Evolutionary conservation across 2,888 invertebrate genomes (phyloP).

Genomic region (Drosophila picticornis): DNA sequence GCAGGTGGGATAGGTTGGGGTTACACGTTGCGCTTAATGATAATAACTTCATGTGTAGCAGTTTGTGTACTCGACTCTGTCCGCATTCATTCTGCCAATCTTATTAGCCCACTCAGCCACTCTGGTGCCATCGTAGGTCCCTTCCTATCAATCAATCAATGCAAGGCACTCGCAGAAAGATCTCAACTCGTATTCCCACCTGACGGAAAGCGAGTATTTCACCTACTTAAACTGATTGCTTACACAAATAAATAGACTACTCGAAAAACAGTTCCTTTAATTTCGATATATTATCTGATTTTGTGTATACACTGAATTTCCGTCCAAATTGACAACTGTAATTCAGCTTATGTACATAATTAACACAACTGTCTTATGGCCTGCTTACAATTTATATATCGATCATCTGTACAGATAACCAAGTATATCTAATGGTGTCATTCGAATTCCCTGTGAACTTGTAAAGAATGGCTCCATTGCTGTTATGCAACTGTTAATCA

Average conservation of each 20-base stretch:
- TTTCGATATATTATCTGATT: background rate
- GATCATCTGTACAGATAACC: background rate
- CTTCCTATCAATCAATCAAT: constrained; percentile 27
- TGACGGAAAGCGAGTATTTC: background rate
- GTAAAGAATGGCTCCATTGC: background rate
- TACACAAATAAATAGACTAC: background rate
- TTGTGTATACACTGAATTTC: background rate
- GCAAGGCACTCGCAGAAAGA: background rate
- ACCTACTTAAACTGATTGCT: constrained; percentile 14
- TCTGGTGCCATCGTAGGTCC: background rate
- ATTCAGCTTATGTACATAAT: too few relatives aligned
- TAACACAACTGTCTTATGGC: background rate
- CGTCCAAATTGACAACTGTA: background rate
- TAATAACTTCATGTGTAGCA: constrained; percentile 9
- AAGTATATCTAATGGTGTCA: background rate
- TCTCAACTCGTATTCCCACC: background rate
- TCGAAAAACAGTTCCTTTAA: background rate
- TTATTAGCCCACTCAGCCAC: background rate
- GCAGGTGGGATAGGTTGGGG: background rate
- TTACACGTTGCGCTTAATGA: constrained; percentile 35
- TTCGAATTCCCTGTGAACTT: background rate
- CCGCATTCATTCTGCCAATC: background rate
- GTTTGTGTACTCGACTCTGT: background rate
- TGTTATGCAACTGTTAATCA: constrained; percentile 4
- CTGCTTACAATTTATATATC: background rate